Conservation (phyloP, 2,888 invertebrate species). For the Pammene fasciana region DNA sequence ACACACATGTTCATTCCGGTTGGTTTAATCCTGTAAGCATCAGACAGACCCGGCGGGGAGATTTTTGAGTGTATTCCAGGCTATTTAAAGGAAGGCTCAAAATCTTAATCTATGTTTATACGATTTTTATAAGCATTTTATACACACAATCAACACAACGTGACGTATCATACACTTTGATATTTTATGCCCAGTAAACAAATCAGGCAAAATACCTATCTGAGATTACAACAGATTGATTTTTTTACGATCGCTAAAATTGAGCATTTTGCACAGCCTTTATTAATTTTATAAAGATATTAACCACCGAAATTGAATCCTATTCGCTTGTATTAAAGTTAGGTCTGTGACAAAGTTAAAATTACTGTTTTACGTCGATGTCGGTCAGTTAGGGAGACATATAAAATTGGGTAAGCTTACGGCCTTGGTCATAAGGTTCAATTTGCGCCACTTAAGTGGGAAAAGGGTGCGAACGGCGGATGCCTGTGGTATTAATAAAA, state of each 20-base stretch:
- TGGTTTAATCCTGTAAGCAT: no score
- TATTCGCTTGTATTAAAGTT: slow-evolving; percentile 8
- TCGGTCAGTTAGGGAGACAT: slow-evolving; percentile 44
- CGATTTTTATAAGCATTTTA: no score
- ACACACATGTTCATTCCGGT: no score
- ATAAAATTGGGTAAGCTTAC: slow-evolving; percentile 45
- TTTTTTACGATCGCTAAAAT: slow-evolving; percentile 47
- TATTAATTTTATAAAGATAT: slow-evolving; percentile 26
- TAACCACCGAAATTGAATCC: background rate
- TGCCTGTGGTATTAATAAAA: slow-evolving; percentile 53
- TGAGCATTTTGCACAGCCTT: slow-evolving; percentile 43
- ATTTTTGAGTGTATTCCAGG: no score
- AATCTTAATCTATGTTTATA: no score
- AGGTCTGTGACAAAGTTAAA: slow-evolving; percentile 7
- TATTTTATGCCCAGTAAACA: slow-evolving; percentile 6
- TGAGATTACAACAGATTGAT: slow-evolving; percentile 43
- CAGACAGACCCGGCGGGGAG: no score
- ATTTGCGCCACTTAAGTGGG: slow-evolving; percentile 39
- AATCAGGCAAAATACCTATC: slow-evolving; percentile 30
- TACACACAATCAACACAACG: no score
- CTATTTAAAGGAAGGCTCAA: no score
- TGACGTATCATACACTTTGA: no score
- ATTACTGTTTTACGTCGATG: slow-evolving; percentile 38
- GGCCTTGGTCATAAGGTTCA: slow-evolving; percentile 44
- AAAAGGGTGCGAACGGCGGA: slow-evolving; percentile 41